Conservation (phyloP, 2,113 vertebrate species). For the Amphiprion ocellaris region DNA sequence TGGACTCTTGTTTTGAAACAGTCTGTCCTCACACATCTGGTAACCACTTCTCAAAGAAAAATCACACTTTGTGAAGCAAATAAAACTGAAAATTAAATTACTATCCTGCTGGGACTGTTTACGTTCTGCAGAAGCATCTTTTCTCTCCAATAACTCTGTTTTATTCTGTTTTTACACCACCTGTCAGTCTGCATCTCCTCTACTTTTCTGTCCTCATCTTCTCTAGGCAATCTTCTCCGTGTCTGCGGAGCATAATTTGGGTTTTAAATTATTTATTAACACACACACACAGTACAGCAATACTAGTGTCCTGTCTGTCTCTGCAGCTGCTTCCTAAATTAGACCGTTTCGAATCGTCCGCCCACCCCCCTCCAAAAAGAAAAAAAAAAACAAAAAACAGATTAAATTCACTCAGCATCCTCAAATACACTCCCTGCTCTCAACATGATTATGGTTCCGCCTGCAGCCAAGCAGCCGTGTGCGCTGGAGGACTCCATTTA, state of each 20-base stretch:
- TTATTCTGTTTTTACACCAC: not conserved
- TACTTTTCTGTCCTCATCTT: not conserved
- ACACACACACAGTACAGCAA: not conserved
- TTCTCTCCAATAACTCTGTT: no score
- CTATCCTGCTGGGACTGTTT: not conserved
- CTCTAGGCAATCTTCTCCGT: not conserved
- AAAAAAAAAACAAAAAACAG: slow-evolving; percentile 8
- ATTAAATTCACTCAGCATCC: slow-evolving; percentile 45
- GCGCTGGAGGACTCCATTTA: slow-evolving; percentile 16
- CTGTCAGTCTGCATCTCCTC: not conserved
- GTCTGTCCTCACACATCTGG: not conserved
- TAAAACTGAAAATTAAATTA: not conserved
- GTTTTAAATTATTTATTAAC: slow-evolving; percentile 12
- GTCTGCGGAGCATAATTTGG: not conserved
- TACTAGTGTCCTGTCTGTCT: slow-evolving; percentile 32
- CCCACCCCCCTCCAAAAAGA: slow-evolving; percentile 4
- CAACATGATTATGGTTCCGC: slow-evolving; percentile 43
- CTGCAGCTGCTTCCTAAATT: slow-evolving; percentile 59
- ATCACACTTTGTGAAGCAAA: not conserved
- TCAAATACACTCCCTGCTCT: slow-evolving; percentile 24
- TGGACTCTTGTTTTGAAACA: not conserved
- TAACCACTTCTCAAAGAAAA: slow-evolving; percentile 1
- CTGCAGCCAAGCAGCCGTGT: slow-evolving; percentile 37
- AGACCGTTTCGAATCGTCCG: slow-evolving; percentile 54
- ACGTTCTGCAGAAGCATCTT: not conserved